Evolutionary conservation across 2,113 vertebrate genomes (phyloP).

Genomic region (Candoia aspera): DNA sequence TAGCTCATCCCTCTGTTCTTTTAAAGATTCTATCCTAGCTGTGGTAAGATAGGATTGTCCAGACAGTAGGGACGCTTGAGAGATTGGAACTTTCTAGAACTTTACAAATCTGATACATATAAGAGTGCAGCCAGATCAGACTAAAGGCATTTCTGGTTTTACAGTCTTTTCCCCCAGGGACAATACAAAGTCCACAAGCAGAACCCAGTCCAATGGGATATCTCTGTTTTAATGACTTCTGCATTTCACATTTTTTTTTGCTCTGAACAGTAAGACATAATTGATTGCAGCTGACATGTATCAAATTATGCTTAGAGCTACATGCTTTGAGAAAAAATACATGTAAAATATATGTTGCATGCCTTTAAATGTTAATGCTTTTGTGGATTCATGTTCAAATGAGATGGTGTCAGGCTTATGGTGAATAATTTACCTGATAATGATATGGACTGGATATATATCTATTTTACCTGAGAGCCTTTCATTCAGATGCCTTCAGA

Average conservation of each 20-base stretch:
- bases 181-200: not conserved
- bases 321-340: not conserved
- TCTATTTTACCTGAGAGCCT: not conserved
- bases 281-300: not conserved
- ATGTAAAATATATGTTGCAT: not conserved
- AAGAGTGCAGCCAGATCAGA: not conserved
- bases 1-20: not conserved
- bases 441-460: not conserved
- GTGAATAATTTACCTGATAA: not conserved
- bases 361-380: not conserved
- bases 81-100: not conserved
- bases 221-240: not conserved
- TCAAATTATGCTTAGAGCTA: not conserved
- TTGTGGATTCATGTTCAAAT: not conserved
- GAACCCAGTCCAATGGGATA: not conserved
- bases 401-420: not conserved
- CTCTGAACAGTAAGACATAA: not conserved
- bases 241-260: not conserved
- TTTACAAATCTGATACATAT: not conserved
- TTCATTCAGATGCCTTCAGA: not conserved
- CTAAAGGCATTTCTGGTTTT: not conserved
- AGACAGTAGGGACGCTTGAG: not conserved
- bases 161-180: not conserved
- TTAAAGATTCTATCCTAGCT: not conserved
- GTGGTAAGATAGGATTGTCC: not conserved